Base-by-base conservation (phyloP, 2,797 vertebrate species). In the Tolypeutes matacus region DNA sequence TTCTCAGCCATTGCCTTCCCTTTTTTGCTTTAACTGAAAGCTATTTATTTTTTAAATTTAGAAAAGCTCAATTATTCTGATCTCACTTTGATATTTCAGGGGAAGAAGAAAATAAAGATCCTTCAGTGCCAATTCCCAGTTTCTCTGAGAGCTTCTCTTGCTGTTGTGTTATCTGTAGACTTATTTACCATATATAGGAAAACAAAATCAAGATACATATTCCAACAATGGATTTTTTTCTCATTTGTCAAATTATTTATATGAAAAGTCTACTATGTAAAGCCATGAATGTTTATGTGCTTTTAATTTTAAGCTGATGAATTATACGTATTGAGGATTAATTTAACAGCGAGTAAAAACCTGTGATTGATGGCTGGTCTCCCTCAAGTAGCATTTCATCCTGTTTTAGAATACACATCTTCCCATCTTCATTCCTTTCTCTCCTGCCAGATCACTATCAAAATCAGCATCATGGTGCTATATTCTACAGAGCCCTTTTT, bases 281-380 rank as follows among this genome's bases (percentile, higher is more conserved):
- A 93, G 34, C 62, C 78, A 78, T 73, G 64, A 73, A 93, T 62
- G 70, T 93, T 83, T 67, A 76, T 64, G 69, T 84, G 89, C 69
- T 92, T 91, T 94, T 95, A 67, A 94, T 87, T 85, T 94, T 76
- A 86, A 90, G 67, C 53, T 93, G 81, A 85, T 90, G 58, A 78
- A 72, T 94, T 93, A 87, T 13, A 89, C 34, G 84, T 91, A 91
- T 60, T 94, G 82, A 91, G 75, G 84, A 94, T 84, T 93, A 77
- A 92, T 72, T 84, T 83, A 77, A 88, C 81, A 95, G 88, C 75
- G 75, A 89, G 75, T 86, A 70, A 78, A 94, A 94, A 82, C 39
- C 82, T 34, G 25, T 53, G 89, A 76, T 73, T 12, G 51, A 42
- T 36, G 4, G 18, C 10, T 85, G 67, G 42, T 76, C 90, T 86